Conservation (phyloP, 2,113 vertebrate genomes). For the Cyprinodon variegatus region DNA sequence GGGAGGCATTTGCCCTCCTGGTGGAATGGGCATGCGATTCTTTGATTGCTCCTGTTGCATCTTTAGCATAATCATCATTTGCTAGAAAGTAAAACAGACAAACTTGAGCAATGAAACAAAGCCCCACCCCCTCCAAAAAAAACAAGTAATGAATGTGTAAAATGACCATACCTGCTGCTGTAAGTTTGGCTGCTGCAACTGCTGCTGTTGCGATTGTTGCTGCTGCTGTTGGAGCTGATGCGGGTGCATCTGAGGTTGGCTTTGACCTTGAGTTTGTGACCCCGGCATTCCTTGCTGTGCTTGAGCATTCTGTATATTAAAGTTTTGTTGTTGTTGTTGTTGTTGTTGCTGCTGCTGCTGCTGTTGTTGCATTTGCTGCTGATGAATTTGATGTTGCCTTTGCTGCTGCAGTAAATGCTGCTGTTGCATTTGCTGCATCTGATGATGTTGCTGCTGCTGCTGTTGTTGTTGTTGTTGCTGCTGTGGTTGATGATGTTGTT, state of each 20-base stretch:
- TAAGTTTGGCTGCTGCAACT: conserved; percentile 79
- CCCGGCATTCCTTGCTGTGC: conserved; percentile 86
- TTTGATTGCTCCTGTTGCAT: conserved; percentile 90
- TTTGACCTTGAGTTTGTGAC: conserved; percentile 77
- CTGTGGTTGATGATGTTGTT: conserved; percentile 60
- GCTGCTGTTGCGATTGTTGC: conserved; percentile 80
- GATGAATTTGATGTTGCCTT: conserved; percentile 60
- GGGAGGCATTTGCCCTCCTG: conserved; percentile 85
- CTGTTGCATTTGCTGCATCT: conserved; percentile 69
- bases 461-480: conserved; percentile 80
- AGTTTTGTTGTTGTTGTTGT: conserved; percentile 77
- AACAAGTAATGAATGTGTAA: conserved; percentile 17
- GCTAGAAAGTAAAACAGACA: conserved; percentile 67
- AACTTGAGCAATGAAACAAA: neutral
- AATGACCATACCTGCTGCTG: conserved; percentile 80
- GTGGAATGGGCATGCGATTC: conserved; percentile 87
- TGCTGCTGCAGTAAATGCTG: conserved; percentile 66
- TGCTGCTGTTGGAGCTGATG: conserved; percentile 84
- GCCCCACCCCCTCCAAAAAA: neutral
- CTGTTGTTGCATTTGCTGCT: conserved; percentile 80
- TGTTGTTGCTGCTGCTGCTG: conserved; percentile 79
- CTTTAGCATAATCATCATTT: conserved; percentile 98
- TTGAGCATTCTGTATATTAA: conserved; percentile 79
- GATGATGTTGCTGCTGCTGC: conserved; percentile 71
- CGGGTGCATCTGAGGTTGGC: conserved; percentile 82